Conservation (phyloP, 2,797 vertebrate genomes). For the Leuciscus waleckii region DNA sequence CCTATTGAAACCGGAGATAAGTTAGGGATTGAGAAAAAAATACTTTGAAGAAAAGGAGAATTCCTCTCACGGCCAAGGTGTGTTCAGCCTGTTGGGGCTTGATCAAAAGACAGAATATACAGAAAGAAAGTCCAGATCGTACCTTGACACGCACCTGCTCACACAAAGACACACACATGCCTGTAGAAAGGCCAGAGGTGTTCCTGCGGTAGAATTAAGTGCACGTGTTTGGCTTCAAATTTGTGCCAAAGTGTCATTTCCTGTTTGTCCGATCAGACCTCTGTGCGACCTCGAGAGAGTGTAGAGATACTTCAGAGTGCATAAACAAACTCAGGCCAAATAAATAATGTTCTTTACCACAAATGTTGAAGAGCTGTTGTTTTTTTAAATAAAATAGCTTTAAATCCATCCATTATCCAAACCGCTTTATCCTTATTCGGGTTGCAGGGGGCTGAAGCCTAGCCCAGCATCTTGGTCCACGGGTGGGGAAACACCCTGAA, state of each 20-base stretch:
- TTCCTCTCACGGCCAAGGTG: conserved; percentile 20
- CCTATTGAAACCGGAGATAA: neutral
- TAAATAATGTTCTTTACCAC: neutral
- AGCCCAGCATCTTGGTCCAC: neutral
- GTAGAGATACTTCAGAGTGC: neutral
- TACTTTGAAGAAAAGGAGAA: neutral
- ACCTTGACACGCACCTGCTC: conserved; percentile 3
- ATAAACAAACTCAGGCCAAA: neutral
- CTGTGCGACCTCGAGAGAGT: neutral
- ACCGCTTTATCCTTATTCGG: neutral
- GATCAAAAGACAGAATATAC: neutral
- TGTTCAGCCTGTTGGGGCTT: conserved; percentile 43
- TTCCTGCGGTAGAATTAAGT: neutral
- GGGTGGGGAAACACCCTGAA: neutral
- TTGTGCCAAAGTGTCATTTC: neutral
- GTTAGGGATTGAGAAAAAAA: neutral
- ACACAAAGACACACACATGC: neutral
- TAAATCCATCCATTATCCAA: neutral
- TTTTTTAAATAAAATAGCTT: neutral
- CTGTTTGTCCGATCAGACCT: neutral
- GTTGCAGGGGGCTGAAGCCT: neutral
- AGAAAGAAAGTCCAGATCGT: neutral
- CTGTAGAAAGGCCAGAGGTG: neutral
- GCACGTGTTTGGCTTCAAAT: neutral
- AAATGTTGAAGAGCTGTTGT: neutral